Conservation (phyloP, 35 echinoderm and acorn worm species). For the Nesometra sesokonis region DNA sequence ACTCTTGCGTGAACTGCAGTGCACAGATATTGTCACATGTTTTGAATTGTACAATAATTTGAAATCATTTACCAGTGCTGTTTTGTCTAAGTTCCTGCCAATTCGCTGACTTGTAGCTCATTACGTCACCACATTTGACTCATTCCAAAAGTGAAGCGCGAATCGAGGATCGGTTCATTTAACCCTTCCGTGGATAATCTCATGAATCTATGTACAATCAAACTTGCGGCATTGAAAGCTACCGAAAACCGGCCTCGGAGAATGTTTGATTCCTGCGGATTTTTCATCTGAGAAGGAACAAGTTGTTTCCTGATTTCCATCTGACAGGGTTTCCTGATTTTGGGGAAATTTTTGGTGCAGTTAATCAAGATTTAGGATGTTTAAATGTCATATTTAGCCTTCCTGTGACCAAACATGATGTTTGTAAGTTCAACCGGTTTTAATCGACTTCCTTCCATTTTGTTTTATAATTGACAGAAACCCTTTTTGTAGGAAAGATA, state of each 20-base stretch:
- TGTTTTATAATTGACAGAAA: too few relatives aligned
- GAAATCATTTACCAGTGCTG: not conserved
- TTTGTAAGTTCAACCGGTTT: too few relatives aligned
- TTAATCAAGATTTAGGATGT: too few relatives aligned
- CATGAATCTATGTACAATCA: not conserved
- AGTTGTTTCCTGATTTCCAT: not conserved
- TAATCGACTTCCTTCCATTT: too few relatives aligned
- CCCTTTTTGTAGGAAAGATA: too few relatives aligned
- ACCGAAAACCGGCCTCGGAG: not conserved
- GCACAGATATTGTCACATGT: not conserved
- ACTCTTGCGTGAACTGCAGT: not conserved
- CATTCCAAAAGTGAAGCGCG: not conserved
- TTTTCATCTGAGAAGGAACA: too few relatives aligned
- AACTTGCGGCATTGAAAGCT: not conserved
- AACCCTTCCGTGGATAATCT: not conserved
- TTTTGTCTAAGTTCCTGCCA: not conserved
- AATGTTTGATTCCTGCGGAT: not conserved
- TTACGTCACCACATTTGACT: not conserved
- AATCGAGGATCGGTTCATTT: not conserved
- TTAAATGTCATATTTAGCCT: too few relatives aligned
- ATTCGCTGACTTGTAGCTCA: not conserved
- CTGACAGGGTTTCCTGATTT: too few relatives aligned
- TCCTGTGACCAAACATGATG: too few relatives aligned
- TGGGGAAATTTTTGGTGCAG: too few relatives aligned
- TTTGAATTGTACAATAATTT: not conserved